Evolutionary conservation across 2,888 invertebrate species (phyloP).

Genomic region (Athrips mouffetella): DNA sequence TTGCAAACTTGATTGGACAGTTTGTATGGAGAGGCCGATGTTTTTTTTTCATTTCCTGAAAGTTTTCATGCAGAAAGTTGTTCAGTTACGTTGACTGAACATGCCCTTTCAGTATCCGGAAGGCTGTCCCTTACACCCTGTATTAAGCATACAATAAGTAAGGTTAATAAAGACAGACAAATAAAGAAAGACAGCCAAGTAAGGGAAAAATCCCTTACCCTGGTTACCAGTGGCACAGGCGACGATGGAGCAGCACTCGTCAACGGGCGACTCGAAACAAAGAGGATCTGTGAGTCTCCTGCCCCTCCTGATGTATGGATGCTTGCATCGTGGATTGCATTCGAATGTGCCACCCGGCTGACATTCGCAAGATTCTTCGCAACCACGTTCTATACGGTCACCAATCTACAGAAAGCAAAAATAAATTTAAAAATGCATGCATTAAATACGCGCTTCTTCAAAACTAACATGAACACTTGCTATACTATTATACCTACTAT

Average conservation of each 20-base stretch:
- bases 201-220: constrained; percentile 32
- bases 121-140: no score
- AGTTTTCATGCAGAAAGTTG: neutral
- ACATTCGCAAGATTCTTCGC: constrained; percentile 88
- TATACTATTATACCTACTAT: no score
- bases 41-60: neutral
- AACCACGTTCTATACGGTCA: constrained; percentile 84
- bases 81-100: no score
- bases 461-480: no score
- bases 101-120: no score
- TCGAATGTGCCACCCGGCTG: constrained; percentile 81
- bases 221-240: constrained; percentile 81
- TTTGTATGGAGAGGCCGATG: no score
- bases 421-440: neutral
- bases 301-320: constrained; percentile 83
- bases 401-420: constrained; percentile 72
- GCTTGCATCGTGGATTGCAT: constrained; percentile 85
- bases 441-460: neutral
- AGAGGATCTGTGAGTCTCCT: constrained; percentile 82
- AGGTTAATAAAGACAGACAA: no score
- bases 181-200: neutral
- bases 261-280: constrained; percentile 83
- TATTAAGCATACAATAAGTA: no score
- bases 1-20: no score
- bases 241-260: constrained; percentile 84